These are phyloP conservation scores for Charina bottae DNA, from an alignment of 2,113 vertebrate genomes.

Conservation along the genomic window DNA sequence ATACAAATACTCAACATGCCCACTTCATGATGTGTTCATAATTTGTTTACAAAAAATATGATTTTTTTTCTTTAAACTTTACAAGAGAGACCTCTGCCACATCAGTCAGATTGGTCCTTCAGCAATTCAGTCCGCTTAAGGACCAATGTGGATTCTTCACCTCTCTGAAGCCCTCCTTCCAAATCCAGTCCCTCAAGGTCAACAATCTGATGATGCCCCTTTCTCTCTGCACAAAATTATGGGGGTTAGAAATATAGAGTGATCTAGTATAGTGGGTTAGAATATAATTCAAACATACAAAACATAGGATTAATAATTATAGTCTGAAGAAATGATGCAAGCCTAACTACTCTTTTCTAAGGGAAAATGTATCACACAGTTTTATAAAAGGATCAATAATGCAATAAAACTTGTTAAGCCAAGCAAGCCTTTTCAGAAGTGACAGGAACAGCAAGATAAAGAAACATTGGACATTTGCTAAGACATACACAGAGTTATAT, in stretches of 20 bases:
- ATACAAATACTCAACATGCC: constrained; percentile 4
- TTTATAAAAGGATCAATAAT: not conserved
- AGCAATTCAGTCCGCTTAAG: not conserved
- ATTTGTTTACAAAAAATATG: not conserved
- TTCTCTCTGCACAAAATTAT: not conserved
- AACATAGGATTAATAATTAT: not conserved
- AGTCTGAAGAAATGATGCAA: not conserved
- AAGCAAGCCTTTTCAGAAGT: not conserved
- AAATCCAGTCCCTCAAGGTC: not conserved
- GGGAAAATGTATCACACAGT: not conserved
- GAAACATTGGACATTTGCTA: not conserved
- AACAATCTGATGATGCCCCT: not conserved
- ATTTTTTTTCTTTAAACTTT: not conserved
- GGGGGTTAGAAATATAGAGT: not conserved
- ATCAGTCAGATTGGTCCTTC: not conserved
- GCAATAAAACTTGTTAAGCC: not conserved
- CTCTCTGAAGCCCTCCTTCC: not conserved
- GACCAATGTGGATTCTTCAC: not conserved
- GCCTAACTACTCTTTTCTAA: not conserved
- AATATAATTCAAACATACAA: not conserved
- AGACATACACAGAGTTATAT: not conserved
- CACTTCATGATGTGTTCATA: not conserved
- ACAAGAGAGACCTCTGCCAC: too few species aligned
- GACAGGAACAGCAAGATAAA: not conserved
- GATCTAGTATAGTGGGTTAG: not conserved